Base-by-base conservation (phyloP, 64 coral and sea anemone species). In the Stichodactyla helianthus region DNA sequence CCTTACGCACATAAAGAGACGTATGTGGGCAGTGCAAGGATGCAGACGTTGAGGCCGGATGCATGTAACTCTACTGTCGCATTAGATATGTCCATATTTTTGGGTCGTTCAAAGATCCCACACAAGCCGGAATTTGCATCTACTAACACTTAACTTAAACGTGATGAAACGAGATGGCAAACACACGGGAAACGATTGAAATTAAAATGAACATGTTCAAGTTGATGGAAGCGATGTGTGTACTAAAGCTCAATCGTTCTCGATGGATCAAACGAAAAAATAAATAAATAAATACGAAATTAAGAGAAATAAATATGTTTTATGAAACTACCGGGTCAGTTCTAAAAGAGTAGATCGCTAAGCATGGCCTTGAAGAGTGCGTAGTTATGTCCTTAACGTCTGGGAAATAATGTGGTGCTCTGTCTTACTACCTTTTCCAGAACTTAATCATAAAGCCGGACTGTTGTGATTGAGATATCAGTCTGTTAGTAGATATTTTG, bases 61-160 rank as follows among this genome's bases (percentile, higher is more conserved):
- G 25, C 23, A 31, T 27, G 10, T 7, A n/a, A 18, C 18, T 68
- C 68, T 23, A n/a, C 23, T 74, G 68, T 26, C 68, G 68, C 68
- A 26, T 31, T 74, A 74, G 68, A 74, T 27, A 74, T 68, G 63
- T 68, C 68, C 68, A 74, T 74, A 74, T 74, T 35, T 31, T 28
- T 13, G 23, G 10, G 68, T 74, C 22, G 68, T 25, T 74, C 6
- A 11, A 5, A 26, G 20, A 74, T 74, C 23, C 68, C 68, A 74
- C 68, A 74, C 68, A 74, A 31, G 68, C 68, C 68, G 68, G 68
- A 74, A 74, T 74, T 74, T 58, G 55, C 25, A 74, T 74, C 25
- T 23, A 74, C 68, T 74, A 74, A 74, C 68, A 74, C 68, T 74
- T 74, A 31, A 74, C 68, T 74, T 74, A 74, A 74, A 74, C 68